These are phyloP conservation scores for Aporophyla lueneburgensis DNA, from an alignment of 2,888 invertebrate species.

Conservation along the genomic window DNA sequence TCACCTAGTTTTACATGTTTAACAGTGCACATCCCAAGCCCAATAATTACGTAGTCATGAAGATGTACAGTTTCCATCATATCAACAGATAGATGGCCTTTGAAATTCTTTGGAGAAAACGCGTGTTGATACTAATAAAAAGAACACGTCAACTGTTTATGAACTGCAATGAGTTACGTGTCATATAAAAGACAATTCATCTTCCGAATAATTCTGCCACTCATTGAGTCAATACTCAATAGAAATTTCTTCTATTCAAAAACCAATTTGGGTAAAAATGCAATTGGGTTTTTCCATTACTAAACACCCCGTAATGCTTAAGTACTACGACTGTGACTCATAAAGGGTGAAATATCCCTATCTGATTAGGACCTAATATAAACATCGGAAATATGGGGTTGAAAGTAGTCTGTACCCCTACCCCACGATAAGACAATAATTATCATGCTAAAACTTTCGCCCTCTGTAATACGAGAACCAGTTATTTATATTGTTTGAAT, in stretches of 20 bases:
- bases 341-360: constrained; percentile 26
- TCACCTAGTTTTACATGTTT: constrained; percentile 7
- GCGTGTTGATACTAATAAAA: constrained; percentile 49
- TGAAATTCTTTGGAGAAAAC: constrained; percentile 41
- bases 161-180: not conserved
- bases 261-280: not conserved
- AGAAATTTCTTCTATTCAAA: not conserved
- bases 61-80: constrained; percentile 23
- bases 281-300: constrained; percentile 22
- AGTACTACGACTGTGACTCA: constrained; percentile 31
- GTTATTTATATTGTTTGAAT: constrained; percentile 5
- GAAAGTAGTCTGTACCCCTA: not conserved
- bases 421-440: not conserved
- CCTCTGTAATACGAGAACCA: not conserved
- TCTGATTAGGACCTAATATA: constrained; percentile 1
- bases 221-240: not conserved
- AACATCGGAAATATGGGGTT: not conserved
- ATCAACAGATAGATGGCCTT: constrained; percentile 45
- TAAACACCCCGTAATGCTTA: not conserved
- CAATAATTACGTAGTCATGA: constrained; percentile 37
- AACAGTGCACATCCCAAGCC: constrained; percentile 22
- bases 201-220: not conserved
- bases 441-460: not conserved
- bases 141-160: constrained; percentile 35
- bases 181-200: not conserved